Evolutionary conservation across 2,113 vertebrate species (phyloP), one percentile per base, ranked within the genome.

Genomic region (Siphamia tubifer): DNA sequence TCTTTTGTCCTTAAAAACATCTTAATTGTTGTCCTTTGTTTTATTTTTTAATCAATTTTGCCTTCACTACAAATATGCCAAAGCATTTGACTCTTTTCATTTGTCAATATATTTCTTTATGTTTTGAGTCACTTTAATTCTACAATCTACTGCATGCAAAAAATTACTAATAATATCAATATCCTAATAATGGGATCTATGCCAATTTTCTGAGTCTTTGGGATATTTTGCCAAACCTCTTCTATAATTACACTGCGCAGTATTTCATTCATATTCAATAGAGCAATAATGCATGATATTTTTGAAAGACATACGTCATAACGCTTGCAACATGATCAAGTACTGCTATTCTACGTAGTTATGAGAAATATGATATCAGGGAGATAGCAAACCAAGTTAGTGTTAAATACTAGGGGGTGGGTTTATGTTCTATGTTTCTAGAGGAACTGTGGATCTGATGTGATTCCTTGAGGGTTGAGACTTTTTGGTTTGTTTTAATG

Each of bases 241-340:
- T 92, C 88, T 87, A 87, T 74, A 76, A 77, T 61, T 31, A 40
- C 7, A 48, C 15, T 30, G 17, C 89, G 92, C 91, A 94, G 93
- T 93, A 93, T 92, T 90, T 89, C 90, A 84, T 87, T 73, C 34
- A 79, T 77, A 82, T 84, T 65, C 45, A 3, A 91, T 90, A 92
- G 90, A 94, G 92, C 94, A 94, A 94, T 94, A 94, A 94, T 92
- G 93, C 94, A 94, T 94, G 94, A 88, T 90, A 86, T 91, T 93
- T 92, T 82, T 79, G 91, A 84, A 74, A 84, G 60, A 78, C 20
- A 64, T 61, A 23, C 80, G 77, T 90, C 87, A 89, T 89, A 88
- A 80, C 58, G 64, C 85, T 88, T 91, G 85, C 84, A 88, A 91
- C 75, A 89, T 86, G 84, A 85, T 90, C 81, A 91, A 89, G 77